These are phyloP conservation scores for Zaprionus nigranus DNA, from an alignment of 1,140 invertebrate genomes.

Conservation along the genomic window DNA sequence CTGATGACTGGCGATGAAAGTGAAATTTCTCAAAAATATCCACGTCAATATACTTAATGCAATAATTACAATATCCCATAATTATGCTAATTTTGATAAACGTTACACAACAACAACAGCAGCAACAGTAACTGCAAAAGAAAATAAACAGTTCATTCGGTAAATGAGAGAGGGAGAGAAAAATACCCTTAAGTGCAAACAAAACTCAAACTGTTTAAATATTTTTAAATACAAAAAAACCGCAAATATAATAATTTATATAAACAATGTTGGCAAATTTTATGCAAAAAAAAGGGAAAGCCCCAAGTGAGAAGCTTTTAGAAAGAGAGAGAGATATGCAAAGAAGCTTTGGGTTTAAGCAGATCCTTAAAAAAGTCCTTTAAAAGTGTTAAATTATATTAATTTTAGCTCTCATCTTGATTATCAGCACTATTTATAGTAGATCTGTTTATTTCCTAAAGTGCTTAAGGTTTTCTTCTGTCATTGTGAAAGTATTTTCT, in stretches of 20 bases:
- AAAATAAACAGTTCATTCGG: conserved; percentile 24
- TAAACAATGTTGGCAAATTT: conserved; percentile 56
- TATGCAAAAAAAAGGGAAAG: conserved; percentile 66
- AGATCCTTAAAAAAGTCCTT: no score
- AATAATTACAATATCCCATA: conserved; percentile 43
- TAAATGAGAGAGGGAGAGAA: conserved; percentile 35
- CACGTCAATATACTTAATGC: conserved; percentile 23
- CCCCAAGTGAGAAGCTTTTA: conserved; percentile 44
- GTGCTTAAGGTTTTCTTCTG: neutral
- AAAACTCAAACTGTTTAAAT: conserved; percentile 76
- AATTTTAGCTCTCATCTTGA: neutral
- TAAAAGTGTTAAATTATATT: neutral
- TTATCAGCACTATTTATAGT: neutral
- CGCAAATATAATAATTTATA: conserved; percentile 22
- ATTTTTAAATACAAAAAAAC: conserved; percentile 48
- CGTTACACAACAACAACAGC: conserved; percentile 23
- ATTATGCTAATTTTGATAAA: conserved; percentile 53
- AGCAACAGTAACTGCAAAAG: conserved; percentile 25
- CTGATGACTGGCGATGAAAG: conserved; percentile 38
- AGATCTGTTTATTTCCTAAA: no score
- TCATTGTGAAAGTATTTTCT: conserved; percentile 9
- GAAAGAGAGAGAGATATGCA: conserved; percentile 32
- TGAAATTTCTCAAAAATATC: conserved; percentile 40
- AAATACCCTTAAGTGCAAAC: conserved; percentile 54
- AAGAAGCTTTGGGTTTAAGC: neutral